phyloP scores from a whole-genome alignment of 1,140 invertebrate species.

The Anoplolepis gracilipes region DNA sequence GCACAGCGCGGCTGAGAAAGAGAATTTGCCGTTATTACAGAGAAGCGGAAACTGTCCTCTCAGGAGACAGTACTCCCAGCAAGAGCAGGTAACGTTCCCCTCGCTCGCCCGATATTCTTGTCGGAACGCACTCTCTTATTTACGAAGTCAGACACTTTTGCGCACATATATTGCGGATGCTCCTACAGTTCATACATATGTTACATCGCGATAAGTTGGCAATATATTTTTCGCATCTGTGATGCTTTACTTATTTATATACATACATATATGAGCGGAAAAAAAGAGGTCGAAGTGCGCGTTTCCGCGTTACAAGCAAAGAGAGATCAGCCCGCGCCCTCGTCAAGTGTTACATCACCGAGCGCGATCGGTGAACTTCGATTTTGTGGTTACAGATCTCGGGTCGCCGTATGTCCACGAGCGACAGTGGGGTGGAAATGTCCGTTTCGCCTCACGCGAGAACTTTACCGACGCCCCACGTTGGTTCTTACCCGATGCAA shows the following conservation, averaged over 20 bases:
- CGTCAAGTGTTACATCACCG: neutral
- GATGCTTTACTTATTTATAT: conserved; percentile 36
- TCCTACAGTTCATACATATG: conserved; percentile 30
- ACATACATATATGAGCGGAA: neutral
- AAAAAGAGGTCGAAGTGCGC: neutral
- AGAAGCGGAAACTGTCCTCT: conserved; percentile 90
- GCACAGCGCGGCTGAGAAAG: conserved; percentile 93
- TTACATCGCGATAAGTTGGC: conserved; percentile 15
- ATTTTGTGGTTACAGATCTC: conserved; percentile 73
- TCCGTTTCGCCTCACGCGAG: conserved; percentile 83
- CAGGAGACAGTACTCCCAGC: conserved; percentile 95
- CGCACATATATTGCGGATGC: neutral
- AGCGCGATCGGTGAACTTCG: conserved; percentile 4
- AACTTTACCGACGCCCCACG: conserved; percentile 81
- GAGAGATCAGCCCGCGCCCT: conserved; percentile 34
- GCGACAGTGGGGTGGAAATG: conserved; percentile 84
- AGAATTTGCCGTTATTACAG: conserved; percentile 92
- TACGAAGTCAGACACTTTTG: conserved; percentile 25
- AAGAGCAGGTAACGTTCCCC: conserved; percentile 87
- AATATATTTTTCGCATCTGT: conserved; percentile 17
- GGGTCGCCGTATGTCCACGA: conserved; percentile 82
- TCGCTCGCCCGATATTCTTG: conserved; percentile 58
- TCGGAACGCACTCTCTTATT: conserved; percentile 44
- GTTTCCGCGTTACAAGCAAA: neutral
- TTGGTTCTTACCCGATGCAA: conserved; percentile 80